These are phyloP conservation scores for Mus spretus DNA, from an alignment of 2,797 vertebrate genomes.

Conservation along the genomic window DNA sequence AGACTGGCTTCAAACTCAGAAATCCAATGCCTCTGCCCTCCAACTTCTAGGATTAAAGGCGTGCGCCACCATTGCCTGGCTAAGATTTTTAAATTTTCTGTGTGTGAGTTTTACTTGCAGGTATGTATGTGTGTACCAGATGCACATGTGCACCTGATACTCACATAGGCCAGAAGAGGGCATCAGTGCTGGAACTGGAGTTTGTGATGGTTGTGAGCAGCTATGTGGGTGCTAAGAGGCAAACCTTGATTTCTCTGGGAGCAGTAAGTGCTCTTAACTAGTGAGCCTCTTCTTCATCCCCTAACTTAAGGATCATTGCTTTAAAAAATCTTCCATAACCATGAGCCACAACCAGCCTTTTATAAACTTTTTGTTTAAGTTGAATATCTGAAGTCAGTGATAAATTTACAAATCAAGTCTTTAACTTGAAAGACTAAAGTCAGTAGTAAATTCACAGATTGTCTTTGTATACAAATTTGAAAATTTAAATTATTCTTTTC, in stretches of 20 bases:
- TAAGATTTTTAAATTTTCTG: neutral
- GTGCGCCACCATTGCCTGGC: no score
- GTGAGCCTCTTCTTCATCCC: neutral
- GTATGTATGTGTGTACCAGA: neutral
- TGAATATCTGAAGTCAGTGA: conserved; percentile 48
- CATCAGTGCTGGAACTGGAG: neutral
- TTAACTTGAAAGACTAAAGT: conserved; percentile 50
- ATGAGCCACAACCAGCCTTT: neutral
- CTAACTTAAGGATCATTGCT: neutral
- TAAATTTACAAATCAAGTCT: conserved; percentile 47
- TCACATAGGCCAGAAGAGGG: neutral
- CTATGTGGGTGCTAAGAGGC: neutral
- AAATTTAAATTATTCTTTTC: conserved; percentile 46
- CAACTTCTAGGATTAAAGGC: no score
- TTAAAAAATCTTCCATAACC: neutral
- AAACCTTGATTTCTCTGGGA: neutral
- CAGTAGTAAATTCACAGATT: conserved; percentile 42
- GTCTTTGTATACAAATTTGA: conserved; percentile 35
- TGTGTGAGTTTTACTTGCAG: neutral
- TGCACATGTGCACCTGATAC: neutral
- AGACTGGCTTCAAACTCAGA: no score
- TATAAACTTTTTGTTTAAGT: neutral
- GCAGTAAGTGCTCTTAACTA: neutral
- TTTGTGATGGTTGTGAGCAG: neutral
- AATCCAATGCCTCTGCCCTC: no score